phyloP scores from a whole-genome alignment of 2,888 invertebrate genomes.

The Camponotus fellah region DNA sequence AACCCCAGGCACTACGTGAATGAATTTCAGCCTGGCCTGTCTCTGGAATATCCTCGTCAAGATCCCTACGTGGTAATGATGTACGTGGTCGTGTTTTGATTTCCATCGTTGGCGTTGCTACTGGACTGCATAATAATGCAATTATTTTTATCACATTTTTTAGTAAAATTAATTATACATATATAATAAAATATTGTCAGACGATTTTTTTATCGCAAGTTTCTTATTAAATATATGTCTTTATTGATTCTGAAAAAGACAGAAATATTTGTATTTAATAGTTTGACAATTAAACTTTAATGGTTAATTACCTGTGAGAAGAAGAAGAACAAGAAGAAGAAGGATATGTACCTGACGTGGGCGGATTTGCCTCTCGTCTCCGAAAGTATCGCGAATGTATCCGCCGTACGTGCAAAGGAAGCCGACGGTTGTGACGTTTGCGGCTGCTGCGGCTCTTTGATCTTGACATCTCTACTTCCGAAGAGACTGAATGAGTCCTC shows the following conservation, averaged over 20 bases:
- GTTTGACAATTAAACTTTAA: background rate
- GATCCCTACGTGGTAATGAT: conserved; percentile 72
- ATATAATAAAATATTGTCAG: background rate
- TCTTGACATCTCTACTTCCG: conserved; percentile 89
- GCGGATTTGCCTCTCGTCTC: conserved; percentile 78
- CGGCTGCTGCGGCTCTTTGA: conserved; percentile 79
- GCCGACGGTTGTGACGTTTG: conserved; percentile 70
- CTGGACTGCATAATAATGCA: conserved; percentile 70
- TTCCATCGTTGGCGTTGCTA: conserved; percentile 75
- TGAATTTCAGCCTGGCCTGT: conserved; percentile 76
- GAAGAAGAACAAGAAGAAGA: conserved; percentile 7
- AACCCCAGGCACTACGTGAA: conserved; percentile 83
- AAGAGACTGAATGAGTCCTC: conserved; percentile 93
- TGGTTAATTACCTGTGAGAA: conserved; percentile 12
- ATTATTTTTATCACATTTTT: background rate
- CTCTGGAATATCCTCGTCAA: conserved; percentile 75
- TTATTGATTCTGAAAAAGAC: background rate
- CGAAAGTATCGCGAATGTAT: conserved; percentile 72
- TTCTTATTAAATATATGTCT: background rate
- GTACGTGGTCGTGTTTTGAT: conserved; percentile 76
- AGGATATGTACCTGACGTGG: conserved; percentile 75
- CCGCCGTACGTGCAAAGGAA: conserved; percentile 69
- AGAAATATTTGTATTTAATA: background rate
- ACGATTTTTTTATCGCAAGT: background rate
- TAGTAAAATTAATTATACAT: background rate